A percentile compares a stretch with the other conserved stretches of the same genome.
These are phyloP conservation scores for Leucania comma DNA, from an alignment of 2,888 invertebrate species.

Conservation along the genomic window DNA sequence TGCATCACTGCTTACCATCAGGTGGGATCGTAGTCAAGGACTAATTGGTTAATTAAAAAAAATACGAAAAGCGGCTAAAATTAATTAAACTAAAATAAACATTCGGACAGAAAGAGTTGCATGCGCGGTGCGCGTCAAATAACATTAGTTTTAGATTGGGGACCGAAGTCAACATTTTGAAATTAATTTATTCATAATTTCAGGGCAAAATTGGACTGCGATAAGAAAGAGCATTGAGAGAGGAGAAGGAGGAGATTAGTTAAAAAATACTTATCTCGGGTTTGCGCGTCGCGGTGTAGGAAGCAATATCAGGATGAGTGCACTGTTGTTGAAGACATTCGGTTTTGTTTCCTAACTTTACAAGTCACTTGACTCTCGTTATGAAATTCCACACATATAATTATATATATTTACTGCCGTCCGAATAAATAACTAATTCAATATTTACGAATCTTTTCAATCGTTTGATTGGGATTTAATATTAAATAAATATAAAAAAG, in stretches of 20 bases:
- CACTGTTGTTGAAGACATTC: slow-evolving; percentile 10
- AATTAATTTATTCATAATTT: slow-evolving; percentile 81
- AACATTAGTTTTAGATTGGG: slow-evolving; percentile 43
- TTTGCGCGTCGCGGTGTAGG: slow-evolving; percentile 30
- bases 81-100: slow-evolving; percentile 4
- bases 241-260: slow-evolving; percentile 79
- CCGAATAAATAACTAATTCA: slow-evolving; percentile 7
- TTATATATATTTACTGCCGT: slow-evolving; percentile 18
- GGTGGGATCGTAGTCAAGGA: too few relatives aligned
- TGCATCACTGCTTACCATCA: too few relatives aligned
- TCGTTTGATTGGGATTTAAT: slow-evolving; percentile 12
- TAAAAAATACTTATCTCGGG: slow-evolving; percentile 59
- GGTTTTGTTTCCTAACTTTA: slow-evolving; percentile 4
- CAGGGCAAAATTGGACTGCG: slow-evolving; percentile 84
- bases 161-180: slow-evolving; percentile 69
- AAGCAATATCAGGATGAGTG: background rate
- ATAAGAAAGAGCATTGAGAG: slow-evolving; percentile 74
- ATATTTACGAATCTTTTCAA: slow-evolving; percentile 1
- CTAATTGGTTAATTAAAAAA: too few relatives aligned
- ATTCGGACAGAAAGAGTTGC: background rate
- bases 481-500: background rate
- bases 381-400: slow-evolving; percentile 23
- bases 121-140: slow-evolving; percentile 24
- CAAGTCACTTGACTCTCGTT: background rate
- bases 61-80: slow-evolving; percentile 31